Evolutionary conservation across 2,113 vertebrate species (phyloP).

Genomic region (Eubucco bourcierii): DNA sequence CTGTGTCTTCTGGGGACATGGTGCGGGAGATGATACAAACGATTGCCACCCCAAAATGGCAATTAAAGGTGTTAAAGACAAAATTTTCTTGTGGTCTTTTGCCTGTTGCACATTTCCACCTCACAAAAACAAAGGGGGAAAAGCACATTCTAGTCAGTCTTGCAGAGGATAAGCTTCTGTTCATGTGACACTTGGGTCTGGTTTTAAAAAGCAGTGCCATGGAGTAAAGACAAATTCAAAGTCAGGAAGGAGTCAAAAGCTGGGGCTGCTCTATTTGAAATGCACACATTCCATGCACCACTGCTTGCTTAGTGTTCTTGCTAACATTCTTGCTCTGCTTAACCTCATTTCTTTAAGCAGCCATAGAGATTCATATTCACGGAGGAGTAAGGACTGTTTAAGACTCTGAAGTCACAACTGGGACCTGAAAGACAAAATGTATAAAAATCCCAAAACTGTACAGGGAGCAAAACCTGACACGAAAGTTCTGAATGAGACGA

Average conservation of each 20-base stretch:
- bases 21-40: not conserved
- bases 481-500: not conserved
- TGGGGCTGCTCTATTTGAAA: not conserved
- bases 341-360: not conserved
- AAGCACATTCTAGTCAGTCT: not conserved
- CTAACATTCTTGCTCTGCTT: not conserved
- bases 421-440: not conserved
- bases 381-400: not conserved
- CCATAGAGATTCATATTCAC: not conserved
- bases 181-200: not conserved
- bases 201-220: not conserved
- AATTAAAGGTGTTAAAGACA: not conserved
- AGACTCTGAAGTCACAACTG: not conserved
- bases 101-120: not conserved
- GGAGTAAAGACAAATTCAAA: not conserved
- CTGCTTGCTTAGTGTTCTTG: not conserved
- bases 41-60: not conserved
- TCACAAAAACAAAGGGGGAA: not conserved
- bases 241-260: not conserved
- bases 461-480: not conserved
- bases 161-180: not conserved
- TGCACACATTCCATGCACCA: not conserved
- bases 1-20: not conserved
- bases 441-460: not conserved
- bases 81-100: not conserved